A percentile compares a stretch with the other conserved stretches of the same genome.
Conservation (phyloP, 2,797 vertebrate species). For the Arctocebus calabarensis region DNA sequence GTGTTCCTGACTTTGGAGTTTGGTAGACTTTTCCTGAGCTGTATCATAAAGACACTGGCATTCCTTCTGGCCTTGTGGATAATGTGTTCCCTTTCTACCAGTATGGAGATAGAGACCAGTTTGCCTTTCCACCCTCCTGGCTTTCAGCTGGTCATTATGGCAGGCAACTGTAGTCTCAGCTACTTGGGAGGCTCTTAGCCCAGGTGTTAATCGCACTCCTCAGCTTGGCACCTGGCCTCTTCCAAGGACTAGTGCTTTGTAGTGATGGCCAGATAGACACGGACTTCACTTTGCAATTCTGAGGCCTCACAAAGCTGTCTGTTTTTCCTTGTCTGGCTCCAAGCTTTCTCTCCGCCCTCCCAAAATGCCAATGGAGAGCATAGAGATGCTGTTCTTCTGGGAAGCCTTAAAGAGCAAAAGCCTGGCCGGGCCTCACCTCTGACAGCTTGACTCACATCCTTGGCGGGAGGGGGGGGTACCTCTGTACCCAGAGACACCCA, state of each 20-base stretch:
- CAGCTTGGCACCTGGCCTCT: not conserved
- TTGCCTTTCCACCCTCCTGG: not conserved
- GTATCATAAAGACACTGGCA: not conserved
- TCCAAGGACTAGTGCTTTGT: not conserved
- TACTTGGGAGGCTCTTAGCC: not conserved
- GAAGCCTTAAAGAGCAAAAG: not conserved
- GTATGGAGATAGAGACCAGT: not conserved
- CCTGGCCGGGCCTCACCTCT: not conserved
- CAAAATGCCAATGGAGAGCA: not conserved
- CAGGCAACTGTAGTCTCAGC: too few species aligned
- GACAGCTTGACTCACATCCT: not conserved
- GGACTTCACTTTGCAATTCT: not conserved
- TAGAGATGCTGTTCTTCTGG: not conserved
- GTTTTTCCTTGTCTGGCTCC: slow-evolving; percentile 9
- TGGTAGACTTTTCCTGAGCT: not conserved
- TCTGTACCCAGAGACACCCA: not conserved
- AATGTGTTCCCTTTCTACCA: not conserved
- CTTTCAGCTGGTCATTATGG: not conserved
- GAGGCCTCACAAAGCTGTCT: not conserved
- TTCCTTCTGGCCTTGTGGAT: not conserved
- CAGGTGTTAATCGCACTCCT: not conserved
- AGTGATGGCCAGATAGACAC: not conserved
- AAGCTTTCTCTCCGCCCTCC: accelerated
- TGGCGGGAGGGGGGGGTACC: not conserved
- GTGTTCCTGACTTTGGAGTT: not conserved